Conservation (phyloP, 2,113 vertebrate genomes). For the Hepsetus odoe region DNA sequence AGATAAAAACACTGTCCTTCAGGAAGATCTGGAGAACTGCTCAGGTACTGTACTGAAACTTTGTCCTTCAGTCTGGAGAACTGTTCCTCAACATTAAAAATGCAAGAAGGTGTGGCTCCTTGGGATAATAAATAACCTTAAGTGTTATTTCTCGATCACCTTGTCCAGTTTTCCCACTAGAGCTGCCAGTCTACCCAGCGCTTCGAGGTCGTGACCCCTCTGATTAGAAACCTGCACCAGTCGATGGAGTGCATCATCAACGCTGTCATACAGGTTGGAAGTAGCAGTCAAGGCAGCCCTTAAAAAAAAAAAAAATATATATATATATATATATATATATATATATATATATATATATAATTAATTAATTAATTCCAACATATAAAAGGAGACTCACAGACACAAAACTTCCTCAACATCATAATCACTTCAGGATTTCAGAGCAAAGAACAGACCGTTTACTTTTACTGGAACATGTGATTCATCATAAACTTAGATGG, state of each 20-base stretch:
- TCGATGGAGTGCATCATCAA: slow-evolving; percentile 87
- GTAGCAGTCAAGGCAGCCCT: slow-evolving; percentile 77
- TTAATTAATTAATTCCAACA: too few species aligned
- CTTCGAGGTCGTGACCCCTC: slow-evolving; percentile 79
- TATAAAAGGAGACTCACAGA: background rate
- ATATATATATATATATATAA: too few species aligned
- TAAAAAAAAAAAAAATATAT: slow-evolving; percentile 32
- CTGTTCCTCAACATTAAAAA: too few species aligned
- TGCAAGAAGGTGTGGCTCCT: too few species aligned
- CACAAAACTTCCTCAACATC: background rate
- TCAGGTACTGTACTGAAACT: too few species aligned
- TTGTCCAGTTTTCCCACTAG: slow-evolving; percentile 74
- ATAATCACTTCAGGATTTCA: background rate
- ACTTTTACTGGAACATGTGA: background rate
- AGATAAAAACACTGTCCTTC: too few species aligned
- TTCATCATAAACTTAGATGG: background rate
- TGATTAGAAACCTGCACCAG: slow-evolving; percentile 86
- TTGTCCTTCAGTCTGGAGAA: too few species aligned
- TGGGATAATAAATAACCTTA: too few species aligned
- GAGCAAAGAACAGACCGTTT: background rate
- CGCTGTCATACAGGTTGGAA: slow-evolving; percentile 78
- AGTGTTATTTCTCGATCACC: slow-evolving; percentile 63
- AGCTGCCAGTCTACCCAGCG: slow-evolving; percentile 68
- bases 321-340: too few species aligned
- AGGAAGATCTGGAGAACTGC: too few species aligned